Percentiles rank a stretch among this genome's conserved stretches.
These are phyloP conservation scores for Crossaster papposus DNA, from an alignment of 53 echinoderm and acorn worm genomes.

Conservation along the genomic window DNA sequence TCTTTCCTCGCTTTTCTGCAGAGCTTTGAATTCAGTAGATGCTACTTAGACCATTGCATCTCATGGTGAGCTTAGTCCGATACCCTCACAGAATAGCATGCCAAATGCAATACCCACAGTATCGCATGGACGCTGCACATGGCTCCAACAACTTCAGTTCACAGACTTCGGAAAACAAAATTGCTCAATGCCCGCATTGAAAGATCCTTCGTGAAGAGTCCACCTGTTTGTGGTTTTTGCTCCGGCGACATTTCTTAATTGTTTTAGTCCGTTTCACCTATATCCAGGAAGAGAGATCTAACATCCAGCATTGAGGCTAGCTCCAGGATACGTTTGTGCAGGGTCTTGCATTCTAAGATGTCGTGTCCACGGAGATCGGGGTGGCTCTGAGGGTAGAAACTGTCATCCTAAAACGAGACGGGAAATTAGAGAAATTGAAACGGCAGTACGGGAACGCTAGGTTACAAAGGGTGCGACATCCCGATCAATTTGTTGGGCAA, in stretches of 20 bases:
- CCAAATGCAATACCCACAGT: not conserved
- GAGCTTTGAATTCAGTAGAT: no score
- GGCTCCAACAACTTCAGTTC: not conserved
- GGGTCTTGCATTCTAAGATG: constrained; percentile 80
- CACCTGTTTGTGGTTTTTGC: not conserved
- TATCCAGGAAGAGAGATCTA: constrained; percentile 83
- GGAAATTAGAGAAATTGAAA: not conserved
- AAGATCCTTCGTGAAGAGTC: not conserved
- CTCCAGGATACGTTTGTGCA: constrained; percentile 90
- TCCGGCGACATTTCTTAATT: not conserved
- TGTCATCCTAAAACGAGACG: constrained; percentile 70
- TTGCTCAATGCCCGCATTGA: constrained; percentile 60
- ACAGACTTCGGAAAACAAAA: constrained; percentile 12
- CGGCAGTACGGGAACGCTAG: no score
- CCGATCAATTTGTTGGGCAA: no score
- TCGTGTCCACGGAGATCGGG: constrained; percentile 89
- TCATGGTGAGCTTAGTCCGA: no score
- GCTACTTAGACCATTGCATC: no score
- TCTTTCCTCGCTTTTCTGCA: no score
- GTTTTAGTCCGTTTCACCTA: constrained; percentile 82
- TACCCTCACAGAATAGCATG: no score
- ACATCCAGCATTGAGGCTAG: constrained; percentile 98
- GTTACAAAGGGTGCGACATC: no score
- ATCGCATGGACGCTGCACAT: not conserved
- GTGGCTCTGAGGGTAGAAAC: constrained; percentile 92